Percentiles rank a stretch among this genome's conserved stretches.
Evolutionary conservation across 2,113 vertebrate species (phyloP).

Genomic region (Ictalurus punctatus): DNA sequence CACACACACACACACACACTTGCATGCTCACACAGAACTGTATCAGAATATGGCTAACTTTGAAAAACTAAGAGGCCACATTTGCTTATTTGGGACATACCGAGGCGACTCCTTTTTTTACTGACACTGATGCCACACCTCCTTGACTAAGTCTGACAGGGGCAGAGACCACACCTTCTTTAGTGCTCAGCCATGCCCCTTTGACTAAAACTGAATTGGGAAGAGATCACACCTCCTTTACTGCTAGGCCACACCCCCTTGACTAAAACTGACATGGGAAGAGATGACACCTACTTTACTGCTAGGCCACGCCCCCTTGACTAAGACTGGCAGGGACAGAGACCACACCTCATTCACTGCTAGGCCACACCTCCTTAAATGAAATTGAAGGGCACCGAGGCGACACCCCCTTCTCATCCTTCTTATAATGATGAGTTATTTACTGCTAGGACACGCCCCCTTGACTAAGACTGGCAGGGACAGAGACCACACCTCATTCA

Average conservation of each 20-base stretch:
- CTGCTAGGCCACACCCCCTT: neutral
- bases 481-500: neutral
- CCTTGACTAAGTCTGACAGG: neutral
- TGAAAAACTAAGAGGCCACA: neutral
- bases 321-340: neutral
- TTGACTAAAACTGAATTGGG: neutral
- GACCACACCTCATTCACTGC: neutral
- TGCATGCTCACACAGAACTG: neutral
- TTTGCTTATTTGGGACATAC: neutral
- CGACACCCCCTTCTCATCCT: too few relatives aligned
- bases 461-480: neutral
- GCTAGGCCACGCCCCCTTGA: neutral
- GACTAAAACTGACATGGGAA: neutral
- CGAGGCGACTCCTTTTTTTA: neutral
- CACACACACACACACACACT: neutral
- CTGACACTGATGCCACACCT: neutral
- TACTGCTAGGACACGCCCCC: neutral
- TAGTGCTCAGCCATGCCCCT: neutral
- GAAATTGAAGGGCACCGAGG: neutral
- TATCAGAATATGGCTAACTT: neutral
- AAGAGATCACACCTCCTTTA: neutral
- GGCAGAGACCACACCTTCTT: neutral
- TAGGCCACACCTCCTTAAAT: neutral
- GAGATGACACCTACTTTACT: neutral
- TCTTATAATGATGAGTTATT: too few relatives aligned